Evolutionary conservation across 2,113 vertebrate species (phyloP), one percentile per base, ranked within the genome.

Genomic region (Progne subis): DNA sequence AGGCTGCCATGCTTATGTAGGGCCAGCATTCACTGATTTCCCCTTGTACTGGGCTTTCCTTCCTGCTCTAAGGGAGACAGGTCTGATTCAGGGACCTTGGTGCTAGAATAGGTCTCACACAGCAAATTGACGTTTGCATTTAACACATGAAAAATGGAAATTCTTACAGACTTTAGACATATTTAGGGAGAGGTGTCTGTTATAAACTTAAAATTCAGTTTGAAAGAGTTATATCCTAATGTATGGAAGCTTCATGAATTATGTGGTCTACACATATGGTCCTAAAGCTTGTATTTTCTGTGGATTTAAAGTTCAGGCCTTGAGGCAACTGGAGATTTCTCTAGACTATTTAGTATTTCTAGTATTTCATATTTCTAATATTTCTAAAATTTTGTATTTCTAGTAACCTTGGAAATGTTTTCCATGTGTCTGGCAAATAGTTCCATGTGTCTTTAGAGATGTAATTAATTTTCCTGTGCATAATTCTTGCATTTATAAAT

Each of bases 1-100:
- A 52, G 77, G 37, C 29, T 76, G 12, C 5, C 0, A 0, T 55
- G 11, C 23, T 72, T 34, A 18, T 37, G 5, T 23, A 52, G 24
- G n/a, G 46, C 11, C 4, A 8, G 6, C 13, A 25, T 57, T 57
- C n/a, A 19, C 28, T 20, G 39, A 6, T 13, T 49, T 2, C 37
- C 18, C 9, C n/a, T 37, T 9, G 1, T 9, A 32, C 8, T 0
- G 0, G 31, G 26, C 9, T 69, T 86, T 61, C 34, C 25, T 39
- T 70, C 15, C 26, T 52, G 43, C 24, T 80, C 18, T 41, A 24
- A 18, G 25, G 19, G 9, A 72, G 11, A 14, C 64, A 64, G 25
- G 10, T 39, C n/a, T 80, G 14, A 17, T 44, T 80, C 55, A 78
- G 41, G 12, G 24, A 37, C 74, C 18, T 60, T 41, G 8, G 8